Evolutionary conservation across 1,140 invertebrate genomes (phyloP), one percentile per base, ranked within the genome.

Genomic region (Matsumurasca onukii): DNA sequence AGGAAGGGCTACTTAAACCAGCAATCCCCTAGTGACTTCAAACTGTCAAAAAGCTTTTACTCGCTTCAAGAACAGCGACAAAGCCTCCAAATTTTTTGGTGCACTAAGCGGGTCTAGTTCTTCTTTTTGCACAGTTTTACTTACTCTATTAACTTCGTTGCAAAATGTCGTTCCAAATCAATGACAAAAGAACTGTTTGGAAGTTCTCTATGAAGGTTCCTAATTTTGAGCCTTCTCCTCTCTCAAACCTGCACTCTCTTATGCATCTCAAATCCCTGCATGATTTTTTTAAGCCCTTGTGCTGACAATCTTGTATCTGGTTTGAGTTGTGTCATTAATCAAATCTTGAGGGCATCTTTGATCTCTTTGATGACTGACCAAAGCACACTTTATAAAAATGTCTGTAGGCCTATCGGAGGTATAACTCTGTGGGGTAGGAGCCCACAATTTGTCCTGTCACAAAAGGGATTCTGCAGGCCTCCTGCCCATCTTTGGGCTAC

Each of bases 141-240:
- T 61, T 24, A 20, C 27, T 22, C 30, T 61, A 29, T 61, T 27
- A 22, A 61, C 57, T n/a, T 27, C 57, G 24, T 61, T 61, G 57
- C 27, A 61, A 61, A 9, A 61, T 29, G 13, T 61, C 57, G 30
- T 61, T 30, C 57, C 57, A 61, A 61, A 61, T 29, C 57, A 61
- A 22, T 27, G 5, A 27, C 27, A 61, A 25, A 2, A 61, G 27
- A 61, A 30, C 30, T 25, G 27, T 61, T 30, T 22, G 22, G 27
- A 61, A 61, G 30, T 30, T 61, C 5, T 61, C 57, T 55, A 55
- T 55, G 9, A 24, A 12, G 20, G n/a, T 12, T 55, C 51, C 9
- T 17, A 24, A 12, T 5, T 55, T 22, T 55, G 51, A 55, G 51
- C 25, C 9, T 55, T 55, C 17, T 55, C 51, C 3, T 55, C 20